Evolutionary conservation across 1,140 invertebrate species (phyloP).

Genomic region (Cotesia glomerata): DNA sequence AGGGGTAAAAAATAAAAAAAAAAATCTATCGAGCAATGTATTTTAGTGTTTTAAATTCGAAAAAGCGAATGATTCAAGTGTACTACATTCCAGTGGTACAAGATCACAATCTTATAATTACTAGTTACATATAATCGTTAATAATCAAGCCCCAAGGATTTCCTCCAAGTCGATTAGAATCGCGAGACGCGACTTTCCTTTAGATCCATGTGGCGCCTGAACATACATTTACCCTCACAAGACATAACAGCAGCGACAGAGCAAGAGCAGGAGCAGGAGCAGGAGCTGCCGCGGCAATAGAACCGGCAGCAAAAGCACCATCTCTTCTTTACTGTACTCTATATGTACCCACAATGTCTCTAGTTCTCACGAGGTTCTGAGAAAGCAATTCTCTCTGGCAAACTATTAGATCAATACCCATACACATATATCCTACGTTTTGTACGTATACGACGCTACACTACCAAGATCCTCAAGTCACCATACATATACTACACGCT

Average conservation of each 20-base stretch:
- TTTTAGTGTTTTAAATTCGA: neutral
- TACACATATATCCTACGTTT: neutral
- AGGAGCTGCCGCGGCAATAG: neutral
- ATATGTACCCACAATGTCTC: slow-evolving; percentile 36
- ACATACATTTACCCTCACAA: slow-evolving; percentile 5
- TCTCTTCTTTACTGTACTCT: slow-evolving; percentile 12
- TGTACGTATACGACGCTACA: neutral
- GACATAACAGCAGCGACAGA: neutral
- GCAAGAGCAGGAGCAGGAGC: neutral
- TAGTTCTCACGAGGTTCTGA: slow-evolving; percentile 52
- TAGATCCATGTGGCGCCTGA: slow-evolving; percentile 12
- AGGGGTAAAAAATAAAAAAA: neutral
- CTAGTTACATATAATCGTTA: slow-evolving; percentile 13
- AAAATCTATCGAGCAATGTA: neutral
- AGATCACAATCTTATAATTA: slow-evolving; percentile 18
- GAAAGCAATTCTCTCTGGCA: slow-evolving; percentile 45
- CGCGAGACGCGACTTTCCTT: slow-evolving; percentile 9
- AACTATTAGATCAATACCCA: neutral
- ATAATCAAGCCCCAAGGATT: slow-evolving; percentile 9
- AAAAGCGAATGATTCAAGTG: slow-evolving; percentile 1
- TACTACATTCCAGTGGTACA: slow-evolving; percentile 3
- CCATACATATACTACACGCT: neutral
- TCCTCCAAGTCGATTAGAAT: slow-evolving; percentile 7
- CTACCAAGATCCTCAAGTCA: neutral
- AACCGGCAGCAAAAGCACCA: neutral